Base-by-base conservation (phyloP, 1,140 invertebrate genomes). In the Lineus longissimus region DNA sequence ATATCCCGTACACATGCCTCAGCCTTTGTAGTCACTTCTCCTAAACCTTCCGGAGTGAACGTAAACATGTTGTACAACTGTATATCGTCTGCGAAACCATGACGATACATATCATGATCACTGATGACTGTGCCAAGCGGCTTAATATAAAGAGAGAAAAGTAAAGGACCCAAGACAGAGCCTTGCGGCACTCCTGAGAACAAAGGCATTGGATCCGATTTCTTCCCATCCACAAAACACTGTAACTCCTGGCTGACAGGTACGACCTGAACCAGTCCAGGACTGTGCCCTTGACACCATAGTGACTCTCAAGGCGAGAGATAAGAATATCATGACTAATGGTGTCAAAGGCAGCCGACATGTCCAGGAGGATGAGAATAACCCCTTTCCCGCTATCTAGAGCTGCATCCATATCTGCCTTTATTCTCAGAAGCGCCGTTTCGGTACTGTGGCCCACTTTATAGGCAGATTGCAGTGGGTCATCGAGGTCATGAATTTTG, bases 311-410 rank as follows among this genome's bases (percentile, higher is more conserved):
- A 25, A 59, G 23, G 7, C 57, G 57, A 9, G 27, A 33, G 2
- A 59, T n/a, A 7, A 59, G 31, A n/a, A 59, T 25, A 2, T 36
- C 31, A 36, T 59, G 57, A n/a, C 31, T 31, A 6, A 59, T 31
- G 22, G 57, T 59, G 23, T 59, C 57, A n/a, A 59, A 59, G 11
- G 57, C 57, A 17, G 57, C 25, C 2, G 31, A n/a, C 25, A 59
- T 15, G 30, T 59, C 27, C 9, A 51, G 47, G 4, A 51, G 25
- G 47, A 51, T 27, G 6, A 51, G 47, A 7, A 51, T 51, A 23
- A 27, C 47, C 4, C n/a, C 47, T 23, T 27, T 27, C 9, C 47
- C 47, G n/a, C 47, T n/a, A 51, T 51, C 47, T 7, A 51, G 33
- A 15, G 33, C 33, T 15, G 15, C 15, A 36, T 36, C 33, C 4